phyloP scores from a whole-genome alignment of 2,797 vertebrate genomes.

The Poliocrania exsul region DNA sequence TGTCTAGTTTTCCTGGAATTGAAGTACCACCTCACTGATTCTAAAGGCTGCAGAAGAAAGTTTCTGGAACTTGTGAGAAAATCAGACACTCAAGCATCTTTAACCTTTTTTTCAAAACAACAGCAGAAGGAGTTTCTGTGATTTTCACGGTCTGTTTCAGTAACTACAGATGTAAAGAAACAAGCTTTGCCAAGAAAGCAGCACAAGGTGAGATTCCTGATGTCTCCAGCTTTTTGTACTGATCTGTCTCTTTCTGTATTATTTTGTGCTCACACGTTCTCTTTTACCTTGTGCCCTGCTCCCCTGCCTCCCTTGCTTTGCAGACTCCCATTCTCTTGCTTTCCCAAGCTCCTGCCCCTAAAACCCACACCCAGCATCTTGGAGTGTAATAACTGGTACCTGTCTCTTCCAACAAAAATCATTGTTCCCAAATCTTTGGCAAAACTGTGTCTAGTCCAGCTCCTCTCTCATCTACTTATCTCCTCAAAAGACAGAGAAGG shows the following conservation, averaged over 20 bases:
- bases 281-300: not conserved
- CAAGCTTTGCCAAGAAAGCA: not conserved
- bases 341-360: not conserved
- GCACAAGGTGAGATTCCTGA: not conserved
- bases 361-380: not conserved
- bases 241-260: not conserved
- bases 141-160: not conserved
- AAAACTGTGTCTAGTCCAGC: not conserved
- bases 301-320: not conserved
- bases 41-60: not conserved
- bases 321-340: not conserved
- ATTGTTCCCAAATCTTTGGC: not conserved
- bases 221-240: not conserved
- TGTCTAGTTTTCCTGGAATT: not conserved
- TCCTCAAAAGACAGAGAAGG: not conserved
- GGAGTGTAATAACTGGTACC: not conserved
- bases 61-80: not conserved
- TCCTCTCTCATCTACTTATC: not conserved
- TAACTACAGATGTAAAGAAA: not conserved
- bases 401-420: not conserved
- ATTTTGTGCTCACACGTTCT: not conserved
- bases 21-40: not conserved
- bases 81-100: not conserved
- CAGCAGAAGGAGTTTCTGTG: not conserved
- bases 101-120: not conserved